Evolutionary conservation across 2,797 vertebrate species (phyloP).

Genomic region (Muscicapa striata): DNA sequence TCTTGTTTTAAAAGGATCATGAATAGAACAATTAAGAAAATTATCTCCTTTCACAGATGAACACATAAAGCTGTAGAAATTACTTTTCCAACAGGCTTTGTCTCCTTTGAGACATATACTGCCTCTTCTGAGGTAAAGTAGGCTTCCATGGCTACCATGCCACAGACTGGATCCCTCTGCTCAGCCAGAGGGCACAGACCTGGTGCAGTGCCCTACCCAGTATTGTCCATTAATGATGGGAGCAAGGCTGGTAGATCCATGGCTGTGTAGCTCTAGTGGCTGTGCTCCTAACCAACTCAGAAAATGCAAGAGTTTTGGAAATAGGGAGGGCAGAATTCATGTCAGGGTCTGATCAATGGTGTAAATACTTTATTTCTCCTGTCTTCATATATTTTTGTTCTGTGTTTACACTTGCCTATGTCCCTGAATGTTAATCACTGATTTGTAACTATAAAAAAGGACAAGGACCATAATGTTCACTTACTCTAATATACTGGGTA

Average conservation of each 20-base stretch:
- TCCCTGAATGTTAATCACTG: not conserved
- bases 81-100: not conserved
- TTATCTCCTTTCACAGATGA: not conserved
- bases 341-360: not conserved
- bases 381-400: not conserved
- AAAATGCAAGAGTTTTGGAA: not conserved
- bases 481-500: not conserved
- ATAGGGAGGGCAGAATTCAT: not conserved
- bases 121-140: not conserved
- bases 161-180: not conserved
- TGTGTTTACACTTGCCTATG: not conserved
- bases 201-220: not conserved
- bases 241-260: not conserved
- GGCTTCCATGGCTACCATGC: not conserved
- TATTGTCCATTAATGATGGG: not conserved
- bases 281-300: not conserved
- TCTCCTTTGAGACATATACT: not conserved
- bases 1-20: not conserved
- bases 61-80: not conserved
- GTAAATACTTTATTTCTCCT: conserved; percentile 3
- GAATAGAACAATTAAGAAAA: not conserved
- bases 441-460: not conserved
- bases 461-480: not conserved
- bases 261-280: fast-evolving
- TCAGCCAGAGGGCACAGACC: not conserved